Evolutionary conservation across 2,888 invertebrate species (phyloP).

Genomic region (Falcaria lacertinaria): DNA sequence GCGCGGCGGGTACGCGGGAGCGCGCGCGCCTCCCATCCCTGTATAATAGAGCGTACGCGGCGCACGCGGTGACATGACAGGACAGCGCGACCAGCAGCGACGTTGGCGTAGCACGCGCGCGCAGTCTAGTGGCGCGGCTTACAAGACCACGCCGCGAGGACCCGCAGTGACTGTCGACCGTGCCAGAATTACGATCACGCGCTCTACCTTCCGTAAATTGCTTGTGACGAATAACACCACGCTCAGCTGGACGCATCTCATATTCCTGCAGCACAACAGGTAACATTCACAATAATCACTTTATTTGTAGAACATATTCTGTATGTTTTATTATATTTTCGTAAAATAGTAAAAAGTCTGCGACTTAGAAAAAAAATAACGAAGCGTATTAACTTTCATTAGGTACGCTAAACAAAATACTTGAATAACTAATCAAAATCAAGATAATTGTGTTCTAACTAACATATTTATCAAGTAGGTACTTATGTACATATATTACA

Average conservation of each 20-base stretch:
- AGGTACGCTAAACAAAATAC: no score
- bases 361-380: no score
- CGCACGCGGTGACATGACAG: conserved; percentile 35
- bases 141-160: conserved; percentile 14
- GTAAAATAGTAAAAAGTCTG: no score
- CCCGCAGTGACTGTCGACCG: not conserved
- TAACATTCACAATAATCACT: not conserved
- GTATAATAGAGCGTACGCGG: conserved; percentile 50
- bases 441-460: no score
- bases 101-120: conserved; percentile 26
- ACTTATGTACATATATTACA: no score
- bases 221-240: not conserved
- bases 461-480: no score
- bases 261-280: not conserved
- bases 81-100: conserved; percentile 28
- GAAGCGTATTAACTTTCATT: no score
- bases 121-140: conserved; percentile 28
- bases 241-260: not conserved
- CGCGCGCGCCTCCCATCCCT: conserved; percentile 59
- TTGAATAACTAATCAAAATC: no score
- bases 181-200: not conserved
- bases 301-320: no score
- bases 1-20: conserved; percentile 19
- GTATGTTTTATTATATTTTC: no score
- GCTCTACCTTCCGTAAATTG: not conserved